Percentiles rank a stretch among this genome's conserved stretches.
These are phyloP conservation scores for Microtus obscurus DNA, from an alignment of 2,797 vertebrate species.

Conservation along the genomic window DNA sequence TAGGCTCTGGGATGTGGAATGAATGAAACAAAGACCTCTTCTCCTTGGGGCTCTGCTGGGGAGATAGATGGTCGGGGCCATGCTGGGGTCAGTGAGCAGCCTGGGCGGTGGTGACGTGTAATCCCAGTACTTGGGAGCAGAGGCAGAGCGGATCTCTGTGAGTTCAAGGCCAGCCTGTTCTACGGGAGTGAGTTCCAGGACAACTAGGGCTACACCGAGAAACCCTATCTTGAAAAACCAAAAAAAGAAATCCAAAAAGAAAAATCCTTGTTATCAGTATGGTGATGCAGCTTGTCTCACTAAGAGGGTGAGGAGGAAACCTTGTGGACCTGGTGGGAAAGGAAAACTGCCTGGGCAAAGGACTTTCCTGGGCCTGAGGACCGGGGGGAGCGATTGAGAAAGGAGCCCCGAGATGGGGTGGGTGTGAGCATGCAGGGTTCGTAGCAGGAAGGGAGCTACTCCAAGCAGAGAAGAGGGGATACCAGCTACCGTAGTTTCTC, in stretches of 20 bases:
- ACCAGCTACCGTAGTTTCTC: not conserved
- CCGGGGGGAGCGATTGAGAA: not conserved
- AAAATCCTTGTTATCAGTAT: not conserved
- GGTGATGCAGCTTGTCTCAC: not conserved
- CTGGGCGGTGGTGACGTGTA: too few species aligned
- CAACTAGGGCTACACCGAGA: too few species aligned
- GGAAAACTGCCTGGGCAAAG: not conserved
- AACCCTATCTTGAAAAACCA: too few species aligned
- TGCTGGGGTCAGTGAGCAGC: not conserved
- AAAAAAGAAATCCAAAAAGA: too few species aligned
- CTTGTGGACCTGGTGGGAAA: accelerated
- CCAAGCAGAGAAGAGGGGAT: not conserved
- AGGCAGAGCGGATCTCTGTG: too few species aligned
- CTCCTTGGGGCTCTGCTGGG: not conserved
- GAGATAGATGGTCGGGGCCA: not conserved
- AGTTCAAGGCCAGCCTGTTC: too few species aligned
- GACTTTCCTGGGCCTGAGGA: not conserved
- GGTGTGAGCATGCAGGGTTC: not conserved
- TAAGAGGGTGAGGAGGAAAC: not conserved
- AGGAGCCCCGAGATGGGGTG: not conserved
- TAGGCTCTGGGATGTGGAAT: not conserved
- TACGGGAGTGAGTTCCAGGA: too few species aligned
- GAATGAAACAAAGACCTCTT: not conserved
- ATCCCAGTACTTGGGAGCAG: too few species aligned
- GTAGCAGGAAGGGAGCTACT: not conserved